Evolutionary conservation across 2,113 vertebrate species (phyloP), one percentile per base, ranked within the genome.

Genomic region (Pedetes capensis): DNA sequence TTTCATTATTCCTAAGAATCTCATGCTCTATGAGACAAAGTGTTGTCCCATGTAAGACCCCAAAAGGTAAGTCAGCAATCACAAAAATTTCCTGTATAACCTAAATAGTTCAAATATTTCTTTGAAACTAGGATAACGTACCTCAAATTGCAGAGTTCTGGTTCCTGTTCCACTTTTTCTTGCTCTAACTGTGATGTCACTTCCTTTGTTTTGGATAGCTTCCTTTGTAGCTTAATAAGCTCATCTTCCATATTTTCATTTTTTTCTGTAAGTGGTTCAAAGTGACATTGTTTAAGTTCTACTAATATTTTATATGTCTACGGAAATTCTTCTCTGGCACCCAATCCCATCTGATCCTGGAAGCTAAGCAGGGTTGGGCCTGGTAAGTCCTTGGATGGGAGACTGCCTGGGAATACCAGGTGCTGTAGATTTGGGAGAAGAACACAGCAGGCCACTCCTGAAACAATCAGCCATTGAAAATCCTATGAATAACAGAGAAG

Each of bases 131-230:
- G 61, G 37, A 64, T 42, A n/a, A 18, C 47, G 44, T 97, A 99
- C 99, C 98, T 99, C 85, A 99, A 96, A 95, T 97, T 98, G 94
- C 97, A 98, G 74, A 99, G 96, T 96, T 99, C 98, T 6, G 97
- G 98, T 78, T 99, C 98, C 95, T 98, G 90, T 95, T 99, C 98
- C 95, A 99, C 87, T 97, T 98, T 98, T 83, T 98, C 97, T 95
- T 98, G 98, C 74, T 99, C 98, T 29, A 69, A 39, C 25, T 47
- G 8, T 53, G 23, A 39, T 5, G 37, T 53, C n/a, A 51, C 47
- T 55, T 85, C 23, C 66, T 69, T 69, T 27, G 51, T 25, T 68
- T 85, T 16, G 53, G 49, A 68, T 85, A 85, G 6, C 18, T 85
- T n/a, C 27, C 32, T 85, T 32, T 69, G 23, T 37, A 85, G 4